Conservation (phyloP, 2,888 invertebrate species). For the Asteroscopus sphinx region DNA sequence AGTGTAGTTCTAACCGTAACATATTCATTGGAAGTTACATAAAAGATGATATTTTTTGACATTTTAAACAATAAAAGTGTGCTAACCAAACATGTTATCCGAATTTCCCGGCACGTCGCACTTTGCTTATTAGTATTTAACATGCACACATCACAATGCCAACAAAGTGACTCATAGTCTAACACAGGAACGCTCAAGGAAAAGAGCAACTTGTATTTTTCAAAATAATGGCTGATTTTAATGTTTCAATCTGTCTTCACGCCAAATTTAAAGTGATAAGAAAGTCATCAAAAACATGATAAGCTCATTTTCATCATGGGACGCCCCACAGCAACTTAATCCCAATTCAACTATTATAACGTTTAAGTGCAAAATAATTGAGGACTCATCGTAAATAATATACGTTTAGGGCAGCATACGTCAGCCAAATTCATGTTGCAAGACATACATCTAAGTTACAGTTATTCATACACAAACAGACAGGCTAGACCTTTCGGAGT, state of each 20-base stretch:
- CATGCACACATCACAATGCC: slow-evolving; percentile 82
- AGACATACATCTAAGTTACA: slow-evolving; percentile 79
- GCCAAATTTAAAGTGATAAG: slow-evolving; percentile 57
- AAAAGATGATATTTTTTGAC: neutral
- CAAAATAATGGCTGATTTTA: slow-evolving; percentile 43
- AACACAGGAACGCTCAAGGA: slow-evolving; percentile 53
- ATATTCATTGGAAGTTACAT: no score
- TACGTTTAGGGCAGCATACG: slow-evolving; percentile 63
- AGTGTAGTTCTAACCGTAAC: no score
- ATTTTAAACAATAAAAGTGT: slow-evolving; percentile 12
- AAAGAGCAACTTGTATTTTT: slow-evolving; percentile 46
- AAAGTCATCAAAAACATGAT: slow-evolving; percentile 61
- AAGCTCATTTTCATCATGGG: slow-evolving; percentile 52
- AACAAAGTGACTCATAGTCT: slow-evolving; percentile 80
- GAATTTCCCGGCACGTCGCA: slow-evolving; percentile 59
- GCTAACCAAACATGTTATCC: slow-evolving; percentile 47
- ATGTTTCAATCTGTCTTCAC: slow-evolving; percentile 43
- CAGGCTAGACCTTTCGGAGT: slow-evolving; percentile 65
- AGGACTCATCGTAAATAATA: slow-evolving; percentile 40
- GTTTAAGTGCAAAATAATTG: slow-evolving; percentile 10
- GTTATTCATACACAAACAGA: slow-evolving; percentile 88
- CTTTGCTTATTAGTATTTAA: slow-evolving; percentile 76
- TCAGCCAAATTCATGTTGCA: slow-evolving; percentile 77
- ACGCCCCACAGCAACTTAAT: slow-evolving; percentile 50
- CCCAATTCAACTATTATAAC: neutral